Base-by-base conservation (phyloP, 1,140 invertebrate species). In the Nomia melanderi region DNA sequence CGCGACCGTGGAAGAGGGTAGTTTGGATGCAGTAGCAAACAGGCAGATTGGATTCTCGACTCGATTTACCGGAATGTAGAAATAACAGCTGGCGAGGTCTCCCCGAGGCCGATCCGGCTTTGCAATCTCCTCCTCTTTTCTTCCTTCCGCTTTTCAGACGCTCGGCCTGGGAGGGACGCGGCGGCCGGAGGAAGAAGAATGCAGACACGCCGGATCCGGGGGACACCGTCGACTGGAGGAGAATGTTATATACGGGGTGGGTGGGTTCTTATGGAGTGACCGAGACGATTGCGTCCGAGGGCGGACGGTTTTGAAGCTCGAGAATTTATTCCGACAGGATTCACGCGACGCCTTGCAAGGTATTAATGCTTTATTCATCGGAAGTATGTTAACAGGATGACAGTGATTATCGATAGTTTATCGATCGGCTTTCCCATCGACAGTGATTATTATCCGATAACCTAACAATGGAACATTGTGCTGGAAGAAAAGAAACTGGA, bases 61-160 rank as follows among this genome's bases (percentile, higher is more conserved):
- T 89, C 87, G 88, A 88, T 88, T 88, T 87, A 88, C 83, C 81
- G 87, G 88, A 88, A 88, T 88, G 87, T 76, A 86, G 85, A 86
- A 88, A 88, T 86, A 89, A 89, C 87, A 89, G 88, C 83, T 88
- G 87, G 81, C 77, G 67, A 86, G 72, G 79, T 79, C 78, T 85
- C 71, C 83, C 81, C 83, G 79, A 84, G 72, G 75, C 83, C 78
- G 78, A 81, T 78, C 73, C 77, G 79, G 77, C 85, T 87, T 86
- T 82, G 81, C 80, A 85, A 84, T 85, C 80, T 85, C 79, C 69
- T 77, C 71, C 67, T 44, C 64, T 78, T 84, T 78, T 65, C 39
- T 72, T 71, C 41, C 50, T 79, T 50, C 71, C 66, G 56, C 79
- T 54, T 78, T 66, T 60, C 57, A 41, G 79, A 67, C 63, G 63